These are phyloP conservation scores for Vanessa tameamea DNA, from an alignment of 1,140 invertebrate species.

Conservation along the genomic window DNA sequence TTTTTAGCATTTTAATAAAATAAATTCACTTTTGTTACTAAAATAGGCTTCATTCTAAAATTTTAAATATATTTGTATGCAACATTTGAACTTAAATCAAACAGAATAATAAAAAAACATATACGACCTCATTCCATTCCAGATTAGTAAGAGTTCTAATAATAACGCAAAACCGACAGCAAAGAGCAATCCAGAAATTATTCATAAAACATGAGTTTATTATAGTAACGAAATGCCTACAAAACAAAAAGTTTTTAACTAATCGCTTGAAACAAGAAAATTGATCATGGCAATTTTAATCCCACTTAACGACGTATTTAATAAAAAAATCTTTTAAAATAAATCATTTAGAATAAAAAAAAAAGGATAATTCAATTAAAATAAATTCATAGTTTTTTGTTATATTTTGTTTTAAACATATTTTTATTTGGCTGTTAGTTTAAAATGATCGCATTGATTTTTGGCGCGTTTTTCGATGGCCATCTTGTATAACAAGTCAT, in stretches of 20 bases:
- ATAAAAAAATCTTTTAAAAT: too few relatives aligned
- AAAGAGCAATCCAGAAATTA: neutral
- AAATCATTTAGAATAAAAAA: too few relatives aligned
- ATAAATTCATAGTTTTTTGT: neutral
- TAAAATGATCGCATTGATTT: neutral
- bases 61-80: neutral
- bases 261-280: too few relatives aligned
- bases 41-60: too few relatives aligned
- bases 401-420: neutral
- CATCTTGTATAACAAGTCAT: neutral
- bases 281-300: too few relatives aligned
- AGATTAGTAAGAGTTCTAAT: conserved; percentile 3
- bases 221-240: too few relatives aligned
- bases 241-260: too few relatives aligned
- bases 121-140: neutral
- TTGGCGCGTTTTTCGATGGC: neutral
- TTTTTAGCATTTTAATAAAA: too few relatives aligned
- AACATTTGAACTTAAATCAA: neutral
- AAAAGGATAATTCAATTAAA: too few relatives aligned
- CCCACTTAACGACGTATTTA: too few relatives aligned
- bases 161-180: neutral
- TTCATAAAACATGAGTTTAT: neutral
- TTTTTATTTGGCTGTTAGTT: too few relatives aligned
- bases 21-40: too few relatives aligned
- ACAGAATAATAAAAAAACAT: neutral